phyloP scores from a whole-genome alignment of 2,888 invertebrate genomes.

The Catocala nupta region DNA sequence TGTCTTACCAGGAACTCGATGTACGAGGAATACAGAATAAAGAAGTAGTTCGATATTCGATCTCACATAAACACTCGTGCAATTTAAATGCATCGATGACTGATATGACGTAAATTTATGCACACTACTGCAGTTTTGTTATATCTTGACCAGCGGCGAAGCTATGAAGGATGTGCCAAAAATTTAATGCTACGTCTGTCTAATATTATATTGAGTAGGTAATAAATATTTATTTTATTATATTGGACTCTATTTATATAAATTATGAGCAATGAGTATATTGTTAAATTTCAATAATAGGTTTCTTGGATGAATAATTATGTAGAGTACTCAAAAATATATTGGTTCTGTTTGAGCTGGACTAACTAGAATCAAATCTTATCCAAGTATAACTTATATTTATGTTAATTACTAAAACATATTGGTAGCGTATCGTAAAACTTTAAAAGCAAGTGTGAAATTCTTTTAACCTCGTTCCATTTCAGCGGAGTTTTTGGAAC shows the following conservation, averaged over 20 bases:
- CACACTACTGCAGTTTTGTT: constrained; percentile 34
- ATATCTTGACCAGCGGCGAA: constrained; percentile 8
- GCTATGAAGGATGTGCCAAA: constrained; percentile 5
- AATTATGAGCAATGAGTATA: too few relatives aligned
- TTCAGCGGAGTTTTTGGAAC: constrained; percentile 56
- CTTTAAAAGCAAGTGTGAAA: constrained; percentile 42
- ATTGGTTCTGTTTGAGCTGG: too few relatives aligned
- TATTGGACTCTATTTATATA: too few relatives aligned
- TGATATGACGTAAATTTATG: constrained; percentile 40
- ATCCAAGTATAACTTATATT: constrained; percentile 6
- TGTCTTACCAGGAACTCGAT: constrained; percentile 81
- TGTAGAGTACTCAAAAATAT: too few relatives aligned
- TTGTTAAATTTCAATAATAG: too few relatives aligned
- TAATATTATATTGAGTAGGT: too few relatives aligned
- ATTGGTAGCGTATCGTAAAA: constrained; percentile 29
- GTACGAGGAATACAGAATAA: constrained; percentile 79
- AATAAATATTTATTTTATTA: too few relatives aligned
- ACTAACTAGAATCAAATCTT: too few relatives aligned
- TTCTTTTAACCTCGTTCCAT: constrained; percentile 66
- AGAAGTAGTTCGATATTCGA: constrained; percentile 67
- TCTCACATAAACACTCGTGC: constrained; percentile 51
- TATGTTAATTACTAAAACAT: constrained; percentile 8
- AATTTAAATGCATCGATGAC: constrained; percentile 55
- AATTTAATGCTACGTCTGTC: background rate
- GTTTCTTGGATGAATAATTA: too few relatives aligned